A percentile compares a stretch with the other conserved stretches of the same genome.
These are phyloP conservation scores for Noctilio leporinus DNA, from an alignment of 2,113 vertebrate species.

Conservation along the genomic window DNA sequence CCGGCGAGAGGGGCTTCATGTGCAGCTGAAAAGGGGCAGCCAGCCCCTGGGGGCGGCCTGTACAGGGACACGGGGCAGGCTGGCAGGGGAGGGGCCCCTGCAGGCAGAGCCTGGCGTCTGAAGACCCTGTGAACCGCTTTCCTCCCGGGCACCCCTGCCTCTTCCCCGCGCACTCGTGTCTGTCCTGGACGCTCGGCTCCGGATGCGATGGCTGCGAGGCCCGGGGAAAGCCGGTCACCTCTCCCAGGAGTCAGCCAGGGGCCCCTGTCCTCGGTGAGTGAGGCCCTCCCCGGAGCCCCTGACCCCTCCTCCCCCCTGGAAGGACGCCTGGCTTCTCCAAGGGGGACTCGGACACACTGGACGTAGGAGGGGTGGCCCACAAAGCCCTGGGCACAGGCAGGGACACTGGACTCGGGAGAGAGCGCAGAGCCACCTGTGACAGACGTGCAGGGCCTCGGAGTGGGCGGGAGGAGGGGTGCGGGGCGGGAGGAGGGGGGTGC, in stretches of 20 bases:
- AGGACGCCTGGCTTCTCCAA: conserved; percentile 15
- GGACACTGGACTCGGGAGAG: neutral
- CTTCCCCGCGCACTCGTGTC: neutral
- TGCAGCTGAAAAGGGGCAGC: conserved; percentile 28
- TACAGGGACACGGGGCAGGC: neutral
- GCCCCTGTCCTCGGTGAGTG: neutral
- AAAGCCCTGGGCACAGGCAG: neutral
- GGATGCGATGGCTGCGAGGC: neutral
- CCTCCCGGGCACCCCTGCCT: neutral
- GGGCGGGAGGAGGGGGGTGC: neutral
- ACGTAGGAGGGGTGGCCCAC: conserved; percentile 46
- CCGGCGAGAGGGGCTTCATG: neutral
- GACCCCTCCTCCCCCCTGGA: conserved; percentile 28
- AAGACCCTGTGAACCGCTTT: neutral
- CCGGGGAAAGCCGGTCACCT: conserved; percentile 31
- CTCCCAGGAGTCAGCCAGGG: conserved; percentile 13
- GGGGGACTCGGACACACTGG: conserved; percentile 32
- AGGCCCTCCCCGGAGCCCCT: neutral
- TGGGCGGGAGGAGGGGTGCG: neutral
- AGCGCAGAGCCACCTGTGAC: neutral
- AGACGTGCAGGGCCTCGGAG: neutral
- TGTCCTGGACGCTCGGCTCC: neutral
- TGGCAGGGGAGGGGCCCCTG: neutral
- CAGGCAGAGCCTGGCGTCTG: neutral
- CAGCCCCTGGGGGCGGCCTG: neutral